These are phyloP conservation scores for Polylopha cassiicola DNA, from an alignment of 2,888 invertebrate genomes.

Conservation along the genomic window DNA sequence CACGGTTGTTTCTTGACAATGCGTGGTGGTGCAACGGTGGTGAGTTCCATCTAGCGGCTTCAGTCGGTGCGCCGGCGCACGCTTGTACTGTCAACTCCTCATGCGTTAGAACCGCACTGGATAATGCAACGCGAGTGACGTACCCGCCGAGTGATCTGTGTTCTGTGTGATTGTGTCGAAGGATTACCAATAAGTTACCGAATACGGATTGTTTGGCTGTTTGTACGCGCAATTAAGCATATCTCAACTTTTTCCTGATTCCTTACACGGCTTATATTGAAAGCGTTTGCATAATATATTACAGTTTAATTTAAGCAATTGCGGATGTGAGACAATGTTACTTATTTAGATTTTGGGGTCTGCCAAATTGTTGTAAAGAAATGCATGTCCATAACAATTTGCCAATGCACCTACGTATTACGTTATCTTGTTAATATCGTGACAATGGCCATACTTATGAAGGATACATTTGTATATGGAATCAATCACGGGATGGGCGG, in stretches of 20 bases:
- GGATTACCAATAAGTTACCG: background rate
- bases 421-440: slow-evolving; percentile 1
- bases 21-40: slow-evolving; percentile 68
- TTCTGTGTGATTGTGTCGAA: slow-evolving; percentile 10
- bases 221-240: too few relatives aligned
- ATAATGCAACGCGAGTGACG: slow-evolving; percentile 31
- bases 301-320: too few relatives aligned
- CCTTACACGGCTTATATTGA: slow-evolving; percentile 9
- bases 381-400: too few relatives aligned
- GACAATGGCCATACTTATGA: too few relatives aligned
- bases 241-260: slow-evolving; percentile 13
- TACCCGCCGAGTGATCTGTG: slow-evolving; percentile 1
- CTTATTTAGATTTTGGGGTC: too few relatives aligned
- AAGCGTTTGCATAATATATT: slow-evolving; percentile 16
- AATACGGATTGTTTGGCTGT: slow-evolving; percentile 19
- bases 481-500: slow-evolving; percentile 2
- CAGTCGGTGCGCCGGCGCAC: slow-evolving; percentile 62
- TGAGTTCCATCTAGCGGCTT: slow-evolving; percentile 42
- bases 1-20: slow-evolving; percentile 69
- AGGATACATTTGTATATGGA: background rate
- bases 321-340: too few relatives aligned
- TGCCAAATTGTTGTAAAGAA: too few relatives aligned
- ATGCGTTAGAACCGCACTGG: slow-evolving; percentile 40
- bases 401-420: too few relatives aligned
- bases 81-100: slow-evolving; percentile 58